Evolutionary conservation across 2,113 vertebrate species (phyloP).

Genomic region (Xiphophorus maculatus): DNA sequence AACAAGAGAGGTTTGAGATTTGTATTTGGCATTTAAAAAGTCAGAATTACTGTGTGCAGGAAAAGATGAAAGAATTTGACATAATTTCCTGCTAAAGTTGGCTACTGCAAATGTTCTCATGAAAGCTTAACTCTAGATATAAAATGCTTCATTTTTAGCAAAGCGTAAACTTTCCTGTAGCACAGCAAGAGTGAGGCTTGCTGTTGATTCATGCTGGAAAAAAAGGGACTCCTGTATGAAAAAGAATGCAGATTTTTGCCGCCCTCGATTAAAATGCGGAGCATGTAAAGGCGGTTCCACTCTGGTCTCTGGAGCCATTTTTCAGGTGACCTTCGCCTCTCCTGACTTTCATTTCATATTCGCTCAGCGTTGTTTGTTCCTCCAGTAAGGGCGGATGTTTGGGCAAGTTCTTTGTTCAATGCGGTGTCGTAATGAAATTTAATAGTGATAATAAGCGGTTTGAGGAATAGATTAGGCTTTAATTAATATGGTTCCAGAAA

Average conservation of each 20-base stretch:
- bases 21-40: not conserved
- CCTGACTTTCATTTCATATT: conserved; percentile 30
- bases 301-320: not conserved
- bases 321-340: conserved; percentile 1
- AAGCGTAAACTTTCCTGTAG: too few species aligned
- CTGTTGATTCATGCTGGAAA: too few species aligned
- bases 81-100: too few species aligned
- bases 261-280: not conserved
- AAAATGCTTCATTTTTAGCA: too few species aligned
- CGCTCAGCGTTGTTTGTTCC: conserved; percentile 20
- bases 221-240: too few species aligned
- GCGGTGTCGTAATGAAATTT: conserved; percentile 50
- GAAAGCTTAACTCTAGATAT: too few species aligned
- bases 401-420: conserved; percentile 18
- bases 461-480: conserved; percentile 63
- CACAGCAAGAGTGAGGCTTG: too few species aligned
- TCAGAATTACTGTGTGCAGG: not conserved
- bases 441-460: conserved; percentile 44
- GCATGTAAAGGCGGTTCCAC: not conserved
- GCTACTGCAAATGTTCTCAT: too few species aligned
- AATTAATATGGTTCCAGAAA: conserved; percentile 60
- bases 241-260: not conserved
- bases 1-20: not conserved
- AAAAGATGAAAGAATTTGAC: not conserved
- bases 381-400: conserved; percentile 27